These are phyloP conservation scores for Procambarus virginalis DNA, from an alignment of 1,140 invertebrate species.

Conservation along the genomic window DNA sequence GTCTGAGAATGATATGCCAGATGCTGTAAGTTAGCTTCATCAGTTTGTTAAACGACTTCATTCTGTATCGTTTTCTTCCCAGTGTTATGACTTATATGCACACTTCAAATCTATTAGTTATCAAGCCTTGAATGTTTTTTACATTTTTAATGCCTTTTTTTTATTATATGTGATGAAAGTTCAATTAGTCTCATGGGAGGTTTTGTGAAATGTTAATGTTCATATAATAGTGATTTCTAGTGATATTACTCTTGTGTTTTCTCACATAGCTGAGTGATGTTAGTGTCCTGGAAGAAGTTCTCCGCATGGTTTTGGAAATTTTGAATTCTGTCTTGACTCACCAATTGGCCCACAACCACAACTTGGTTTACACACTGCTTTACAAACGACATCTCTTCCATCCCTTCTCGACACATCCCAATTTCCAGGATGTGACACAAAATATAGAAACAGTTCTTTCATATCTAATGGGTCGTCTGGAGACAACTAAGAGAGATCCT, in stretches of 20 bases:
- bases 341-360: slow-evolving; percentile 92
- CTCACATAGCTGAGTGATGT: slow-evolving; percentile 79
- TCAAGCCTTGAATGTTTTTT: too few species aligned
- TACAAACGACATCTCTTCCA: slow-evolving; percentile 95
- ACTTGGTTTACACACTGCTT: slow-evolving; percentile 95
- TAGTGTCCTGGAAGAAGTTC: slow-evolving; percentile 95
- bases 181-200: too few species aligned
- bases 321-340: slow-evolving; percentile 93
- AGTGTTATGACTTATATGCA: too few species aligned
- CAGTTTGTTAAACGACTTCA: background rate
- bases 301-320: slow-evolving; percentile 96
- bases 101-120: too few species aligned
- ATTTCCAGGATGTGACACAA: slow-evolving; percentile 86
- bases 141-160: too few species aligned
- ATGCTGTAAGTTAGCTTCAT: slow-evolving; percentile 48
- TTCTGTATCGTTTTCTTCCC: too few species aligned
- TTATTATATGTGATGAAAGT: too few species aligned
- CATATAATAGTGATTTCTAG: too few species aligned
- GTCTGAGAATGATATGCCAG: slow-evolving; percentile 72
- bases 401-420: slow-evolving; percentile 86
- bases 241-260: background rate
- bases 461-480: slow-evolving; percentile 66
- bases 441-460: slow-evolving; percentile 93
- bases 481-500: slow-evolving; percentile 63
- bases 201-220: too few species aligned